Evolutionary conservation across 2,113 vertebrate species (phyloP).

Genomic region (Lagenorhynchus albirostris): DNA sequence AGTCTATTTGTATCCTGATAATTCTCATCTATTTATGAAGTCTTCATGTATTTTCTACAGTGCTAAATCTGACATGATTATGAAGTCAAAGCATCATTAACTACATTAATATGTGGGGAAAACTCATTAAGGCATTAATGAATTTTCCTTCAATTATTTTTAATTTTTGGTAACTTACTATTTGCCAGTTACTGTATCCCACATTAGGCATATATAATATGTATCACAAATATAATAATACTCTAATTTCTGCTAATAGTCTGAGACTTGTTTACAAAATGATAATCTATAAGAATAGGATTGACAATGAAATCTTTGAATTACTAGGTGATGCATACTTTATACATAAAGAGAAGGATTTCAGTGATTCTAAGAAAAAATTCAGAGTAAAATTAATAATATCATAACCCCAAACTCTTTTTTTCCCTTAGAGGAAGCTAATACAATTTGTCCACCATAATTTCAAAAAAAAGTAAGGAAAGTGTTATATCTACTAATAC

Average conservation of each 20-base stretch:
- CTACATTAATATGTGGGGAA: not conserved
- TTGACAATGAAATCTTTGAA: not conserved
- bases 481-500: not conserved
- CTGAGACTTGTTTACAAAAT: not conserved
- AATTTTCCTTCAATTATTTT: not conserved
- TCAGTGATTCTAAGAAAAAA: not conserved
- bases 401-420: not conserved
- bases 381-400: not conserved
- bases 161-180: not conserved
- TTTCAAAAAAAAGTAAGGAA: not conserved
- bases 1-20: conserved; percentile 53
- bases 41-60: conserved; percentile 54
- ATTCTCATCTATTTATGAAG: conserved; percentile 63
- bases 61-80: conserved; percentile 62
- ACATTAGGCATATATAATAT: not conserved
- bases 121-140: not conserved
- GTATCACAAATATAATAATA: not conserved
- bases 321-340: not conserved
- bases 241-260: not conserved
- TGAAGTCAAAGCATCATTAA: conserved; percentile 63
- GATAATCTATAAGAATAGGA: not conserved
- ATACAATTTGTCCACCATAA: not conserved
- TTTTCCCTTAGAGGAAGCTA: not conserved
- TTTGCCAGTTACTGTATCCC: not conserved
- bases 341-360: not conserved